These are phyloP conservation scores for Polyploca ridens DNA, from an alignment of 2,888 invertebrate genomes.

Conservation along the genomic window DNA sequence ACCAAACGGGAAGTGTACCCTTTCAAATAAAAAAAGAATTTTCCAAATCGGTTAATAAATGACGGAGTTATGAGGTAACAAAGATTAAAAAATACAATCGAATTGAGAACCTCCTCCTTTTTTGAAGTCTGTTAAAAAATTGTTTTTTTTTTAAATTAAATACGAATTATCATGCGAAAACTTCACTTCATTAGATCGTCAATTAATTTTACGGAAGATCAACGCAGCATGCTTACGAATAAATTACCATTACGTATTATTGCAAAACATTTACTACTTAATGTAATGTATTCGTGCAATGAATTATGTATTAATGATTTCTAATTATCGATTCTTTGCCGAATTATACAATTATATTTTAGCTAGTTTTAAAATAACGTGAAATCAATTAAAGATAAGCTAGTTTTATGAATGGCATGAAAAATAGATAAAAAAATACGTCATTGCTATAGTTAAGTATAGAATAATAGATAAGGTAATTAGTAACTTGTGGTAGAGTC, in stretches of 20 bases:
- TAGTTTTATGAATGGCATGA: background rate
- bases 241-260: background rate
- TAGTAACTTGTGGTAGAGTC: too few species aligned
- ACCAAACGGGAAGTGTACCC: too few species aligned
- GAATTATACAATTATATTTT: background rate
- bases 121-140: too few species aligned
- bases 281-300: background rate
- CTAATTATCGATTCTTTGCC: background rate
- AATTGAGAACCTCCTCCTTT: too few species aligned
- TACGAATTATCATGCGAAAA: background rate
- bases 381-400: background rate
- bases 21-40: too few species aligned
- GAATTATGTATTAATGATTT: background rate
- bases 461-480: too few species aligned
- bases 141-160: too few species aligned
- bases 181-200: background rate
- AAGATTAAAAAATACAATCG: too few species aligned
- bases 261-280: background rate
- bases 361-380: background rate
- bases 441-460: too few species aligned
- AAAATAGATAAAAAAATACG: too few species aligned
- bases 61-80: too few species aligned
- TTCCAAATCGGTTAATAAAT: too few species aligned
- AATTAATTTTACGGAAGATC: constrained; percentile 4
- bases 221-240: background rate